These are phyloP conservation scores for Eleutherodactylus coqui DNA, from an alignment of 2,797 vertebrate species.

Conservation along the genomic window DNA sequence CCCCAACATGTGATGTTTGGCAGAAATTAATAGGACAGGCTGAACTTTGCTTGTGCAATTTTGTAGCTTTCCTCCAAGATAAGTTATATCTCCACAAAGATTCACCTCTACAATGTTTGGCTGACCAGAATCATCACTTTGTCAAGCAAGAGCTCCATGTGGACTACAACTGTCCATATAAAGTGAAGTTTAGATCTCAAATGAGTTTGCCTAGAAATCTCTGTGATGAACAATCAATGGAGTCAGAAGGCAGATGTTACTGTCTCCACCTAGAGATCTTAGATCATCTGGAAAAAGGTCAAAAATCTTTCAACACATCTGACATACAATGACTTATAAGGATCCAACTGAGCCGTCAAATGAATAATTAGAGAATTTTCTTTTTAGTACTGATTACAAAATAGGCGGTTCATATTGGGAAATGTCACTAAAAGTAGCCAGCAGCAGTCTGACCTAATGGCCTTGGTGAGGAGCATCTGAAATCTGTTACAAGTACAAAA, in stretches of 20 bases:
- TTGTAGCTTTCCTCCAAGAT: background rate
- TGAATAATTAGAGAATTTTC: background rate
- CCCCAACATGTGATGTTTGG: background rate
- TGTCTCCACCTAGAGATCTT: background rate
- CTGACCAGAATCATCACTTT: background rate
- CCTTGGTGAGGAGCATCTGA: background rate
- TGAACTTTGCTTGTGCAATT: background rate
- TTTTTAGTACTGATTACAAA: background rate
- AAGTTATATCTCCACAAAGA: background rate
- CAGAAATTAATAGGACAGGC: background rate
- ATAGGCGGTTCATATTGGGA: background rate
- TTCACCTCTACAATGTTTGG: background rate
- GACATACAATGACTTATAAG: background rate
- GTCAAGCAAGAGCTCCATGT: background rate
- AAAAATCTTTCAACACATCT: background rate
- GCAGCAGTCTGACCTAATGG: background rate
- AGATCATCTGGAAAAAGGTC: constrained; percentile 9
- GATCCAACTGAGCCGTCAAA: background rate
- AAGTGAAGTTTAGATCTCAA: background rate
- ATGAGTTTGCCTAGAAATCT: background rate
- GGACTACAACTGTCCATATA: background rate
- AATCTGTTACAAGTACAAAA: background rate
- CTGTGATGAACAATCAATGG: background rate
- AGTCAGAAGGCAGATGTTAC: background rate
- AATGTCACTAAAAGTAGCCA: background rate